Evolutionary conservation across 2,113 vertebrate species (phyloP), one percentile per base, ranked within the genome.

Genomic region (Alces alces): DNA sequence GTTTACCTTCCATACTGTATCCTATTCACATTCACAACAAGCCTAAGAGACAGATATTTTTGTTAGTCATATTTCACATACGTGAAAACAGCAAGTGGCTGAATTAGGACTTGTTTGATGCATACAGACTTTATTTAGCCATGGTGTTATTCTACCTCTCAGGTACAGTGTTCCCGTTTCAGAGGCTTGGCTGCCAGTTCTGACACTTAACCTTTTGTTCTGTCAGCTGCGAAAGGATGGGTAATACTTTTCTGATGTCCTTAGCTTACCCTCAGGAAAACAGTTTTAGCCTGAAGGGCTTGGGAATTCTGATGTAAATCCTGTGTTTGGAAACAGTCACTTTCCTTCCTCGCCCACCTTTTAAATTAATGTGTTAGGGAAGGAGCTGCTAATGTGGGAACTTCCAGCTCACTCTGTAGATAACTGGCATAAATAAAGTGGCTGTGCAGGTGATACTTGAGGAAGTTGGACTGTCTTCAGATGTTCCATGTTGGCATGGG

Each of bases 131-230:
- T 83, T 80, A 43, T 94, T 95, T 90, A 93, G 64, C 79, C 30
- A 50, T 47, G 30, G 0, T 94, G 91, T 92, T 91, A 52, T 66
- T 96, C 55, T 95, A 19, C 52, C 85, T 94, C 50, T 85, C 55
- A 82, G 91, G 58, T 91, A 79, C 43, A 85, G 27, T 39, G 61
- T 96, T 95, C 52, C 78, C 73, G 8, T 97, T 93, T 89, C 16
- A 96, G 89, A 86, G 45, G 50, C 23, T 47, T 91, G 45, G 55
- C 92, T 87, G 39, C 39, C 79, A 64, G 25, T 36, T 90, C 57
- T 64, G 89, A 55, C 83, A 58, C 52, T 92, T 93, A 78, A 95
- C 84, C 84, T 93, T 93, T 66, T 60, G 23, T 96, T 98, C 97
- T 10, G 15, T 84, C 36, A 94, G 21, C 73, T 39, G 19, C 33